Evolutionary conservation across 2,797 vertebrate species (phyloP).

Genomic region (Coccyzus lansbergi): DNA sequence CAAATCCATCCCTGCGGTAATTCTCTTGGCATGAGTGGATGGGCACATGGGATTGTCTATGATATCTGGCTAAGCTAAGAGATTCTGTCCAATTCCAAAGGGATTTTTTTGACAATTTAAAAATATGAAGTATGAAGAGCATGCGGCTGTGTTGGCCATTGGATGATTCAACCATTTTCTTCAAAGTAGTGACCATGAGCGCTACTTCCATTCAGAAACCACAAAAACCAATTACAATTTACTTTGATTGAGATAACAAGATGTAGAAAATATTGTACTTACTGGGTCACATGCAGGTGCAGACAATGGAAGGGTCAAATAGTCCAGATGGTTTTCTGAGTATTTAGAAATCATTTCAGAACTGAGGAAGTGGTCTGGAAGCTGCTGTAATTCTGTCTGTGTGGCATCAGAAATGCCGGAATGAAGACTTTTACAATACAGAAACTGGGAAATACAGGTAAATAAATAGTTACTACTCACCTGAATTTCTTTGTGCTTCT

Average conservation of each 20-base stretch:
- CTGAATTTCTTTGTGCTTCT: background rate
- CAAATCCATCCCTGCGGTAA: conserved; percentile 48
- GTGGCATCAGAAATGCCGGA: background rate
- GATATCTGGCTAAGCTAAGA: conserved; percentile 20
- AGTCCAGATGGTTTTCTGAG: background rate
- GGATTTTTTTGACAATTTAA: conserved; percentile 3
- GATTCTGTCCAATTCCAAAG: background rate
- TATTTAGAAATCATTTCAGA: background rate
- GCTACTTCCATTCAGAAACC: background rate
- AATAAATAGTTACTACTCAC: background rate
- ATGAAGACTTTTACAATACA: background rate
- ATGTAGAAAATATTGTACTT: background rate
- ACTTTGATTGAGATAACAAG: background rate
- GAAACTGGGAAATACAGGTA: background rate
- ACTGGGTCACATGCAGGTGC: background rate
- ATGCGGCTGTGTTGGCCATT: background rate
- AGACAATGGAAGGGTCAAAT: background rate
- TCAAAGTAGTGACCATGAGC: background rate
- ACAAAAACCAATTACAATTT: background rate
- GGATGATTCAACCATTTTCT: background rate
- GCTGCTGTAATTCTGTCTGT: background rate
- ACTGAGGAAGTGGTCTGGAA: background rate
- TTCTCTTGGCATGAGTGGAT: conserved; percentile 47
- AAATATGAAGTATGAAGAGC: conserved; percentile 8
- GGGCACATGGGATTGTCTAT: conserved; percentile 43